Evolutionary conservation across 2,113 vertebrate genomes (phyloP), one percentile per base, ranked within the genome.

Genomic region (Choloepus hoffmanni): DNA sequence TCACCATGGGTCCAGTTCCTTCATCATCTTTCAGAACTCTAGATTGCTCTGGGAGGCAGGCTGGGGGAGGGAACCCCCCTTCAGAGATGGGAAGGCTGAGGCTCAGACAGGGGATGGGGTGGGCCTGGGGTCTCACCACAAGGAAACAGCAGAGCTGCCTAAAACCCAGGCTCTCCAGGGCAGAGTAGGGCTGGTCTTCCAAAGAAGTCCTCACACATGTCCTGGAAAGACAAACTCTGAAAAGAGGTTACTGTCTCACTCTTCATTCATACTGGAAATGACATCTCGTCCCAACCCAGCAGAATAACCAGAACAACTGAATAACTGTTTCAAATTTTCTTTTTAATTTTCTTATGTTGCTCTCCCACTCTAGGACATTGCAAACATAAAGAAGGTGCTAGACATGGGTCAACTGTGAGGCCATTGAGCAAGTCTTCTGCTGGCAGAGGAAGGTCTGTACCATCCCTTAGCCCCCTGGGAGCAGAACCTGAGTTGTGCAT

Each of bases 1-100:
- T 6, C 26, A 2, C 3, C 5, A 0, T 0, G 50, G 67, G 50
- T 10, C 21, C 21, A 7, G 48, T 16, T 7, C 30, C 18, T n/a
- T 36, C 19, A 9, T 30, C 33, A 76, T 60, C 70, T 83, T 60
- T 26, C 53, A 40, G 77, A 82, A 60, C 43, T 62, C 53, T 13
- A 0, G 3, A 4, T 3, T 23, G 3, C 63, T 48, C 43, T 73
- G 45, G 5, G 14, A 23, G 60, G 62, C 30, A 67, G 15, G 9
- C 16, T 3, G 7, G 33, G 13, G 72, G 72, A 26, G 30, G 16
- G 12, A 2, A 13, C 21, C 21, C 43, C 18, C 10, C n/a, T 58
- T 65, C 53, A 45, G 36, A 81, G 62, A 58, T 2, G 45, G 58
- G 74, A 21, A 93, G 70, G 33, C 16, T 12, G 55, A 83, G 63